Evolutionary conservation across 1,140 invertebrate genomes (phyloP).

Genomic region (Epicauta chinensis): DNA sequence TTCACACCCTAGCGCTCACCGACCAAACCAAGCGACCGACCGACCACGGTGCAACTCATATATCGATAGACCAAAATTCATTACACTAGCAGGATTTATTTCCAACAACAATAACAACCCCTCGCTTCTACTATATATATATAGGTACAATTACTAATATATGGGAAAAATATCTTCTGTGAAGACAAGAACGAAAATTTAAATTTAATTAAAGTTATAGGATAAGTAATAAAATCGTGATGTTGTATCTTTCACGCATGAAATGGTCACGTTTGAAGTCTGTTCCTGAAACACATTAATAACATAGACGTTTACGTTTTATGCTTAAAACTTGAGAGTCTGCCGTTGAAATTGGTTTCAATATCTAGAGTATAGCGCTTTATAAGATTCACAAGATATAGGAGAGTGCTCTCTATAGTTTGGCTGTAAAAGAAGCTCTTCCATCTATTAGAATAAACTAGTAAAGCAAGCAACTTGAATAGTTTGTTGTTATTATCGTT

Average conservation of each 20-base stretch:
- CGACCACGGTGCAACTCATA: constrained; percentile 34
- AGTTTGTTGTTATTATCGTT: too few species aligned
- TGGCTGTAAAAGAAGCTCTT: too few species aligned
- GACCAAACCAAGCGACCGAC: too few species aligned
- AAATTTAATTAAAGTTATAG: too few species aligned
- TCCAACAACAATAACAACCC: not conserved
- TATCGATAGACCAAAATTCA: constrained; percentile 38
- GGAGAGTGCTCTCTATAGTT: too few species aligned
- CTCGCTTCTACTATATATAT: not conserved
- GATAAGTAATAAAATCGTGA: constrained; percentile 7
- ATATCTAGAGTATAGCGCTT: not conserved
- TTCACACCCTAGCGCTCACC: constrained; percentile 35
- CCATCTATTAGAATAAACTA: too few species aligned
- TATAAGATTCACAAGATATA: too few species aligned
- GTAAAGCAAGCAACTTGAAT: too few species aligned
- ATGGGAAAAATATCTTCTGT: too few species aligned
- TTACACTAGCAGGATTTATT: constrained; percentile 18
- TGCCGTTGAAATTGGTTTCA: constrained; percentile 2
- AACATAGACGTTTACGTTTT: constrained; percentile 16
- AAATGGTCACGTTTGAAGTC: constrained; percentile 12
- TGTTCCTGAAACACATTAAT: constrained; percentile 10
- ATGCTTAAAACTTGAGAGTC: not conserved
- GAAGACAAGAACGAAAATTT: too few species aligned
- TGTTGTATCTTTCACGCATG: constrained; percentile 11
- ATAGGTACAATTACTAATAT: too few species aligned